These are phyloP conservation scores for Ophion obscuratus DNA, from an alignment of 2,888 invertebrate genomes.

Conservation along the genomic window DNA sequence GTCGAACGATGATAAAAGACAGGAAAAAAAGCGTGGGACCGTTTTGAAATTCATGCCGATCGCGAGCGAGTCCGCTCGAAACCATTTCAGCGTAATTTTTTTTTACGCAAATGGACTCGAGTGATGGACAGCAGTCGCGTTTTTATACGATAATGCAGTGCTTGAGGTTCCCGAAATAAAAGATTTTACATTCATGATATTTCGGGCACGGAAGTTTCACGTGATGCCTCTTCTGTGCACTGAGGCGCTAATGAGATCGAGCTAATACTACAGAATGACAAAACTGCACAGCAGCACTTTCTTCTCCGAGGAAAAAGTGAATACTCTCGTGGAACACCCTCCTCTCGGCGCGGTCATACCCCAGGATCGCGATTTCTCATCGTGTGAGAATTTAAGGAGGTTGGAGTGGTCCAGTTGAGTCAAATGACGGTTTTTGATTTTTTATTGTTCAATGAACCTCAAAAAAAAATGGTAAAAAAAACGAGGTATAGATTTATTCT, in stretches of 20 bases:
- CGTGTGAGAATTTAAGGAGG: constrained; percentile 6
- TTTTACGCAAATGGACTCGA: not conserved
- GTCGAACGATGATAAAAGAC: not conserved
- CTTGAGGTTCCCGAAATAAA: too few species aligned
- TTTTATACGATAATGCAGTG: too few species aligned
- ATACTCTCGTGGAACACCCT: not conserved
- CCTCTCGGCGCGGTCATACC: not conserved
- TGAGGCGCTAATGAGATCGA: constrained; percentile 30
- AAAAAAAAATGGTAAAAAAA: too few species aligned
- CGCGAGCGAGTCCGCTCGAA: not conserved
- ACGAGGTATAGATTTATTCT: too few species aligned
- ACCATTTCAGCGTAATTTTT: not conserved
- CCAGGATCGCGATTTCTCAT: constrained; percentile 42
- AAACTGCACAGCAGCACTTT: constrained; percentile 34
- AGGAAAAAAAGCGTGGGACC: constrained; percentile 16
- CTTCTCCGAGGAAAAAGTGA: constrained; percentile 37
- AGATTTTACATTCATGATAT: not conserved
- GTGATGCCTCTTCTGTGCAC: not conserved
- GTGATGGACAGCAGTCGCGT: too few species aligned
- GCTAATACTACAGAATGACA: constrained; percentile 27
- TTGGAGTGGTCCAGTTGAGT: too few species aligned
- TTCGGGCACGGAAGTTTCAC: not conserved
- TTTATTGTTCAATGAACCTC: too few species aligned
- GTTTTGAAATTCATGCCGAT: not conserved
- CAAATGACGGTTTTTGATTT: too few species aligned